These are phyloP conservation scores for Corythoichthys haematopterus DNA, from an alignment of 2,113 vertebrate genomes.

Conservation along the genomic window DNA sequence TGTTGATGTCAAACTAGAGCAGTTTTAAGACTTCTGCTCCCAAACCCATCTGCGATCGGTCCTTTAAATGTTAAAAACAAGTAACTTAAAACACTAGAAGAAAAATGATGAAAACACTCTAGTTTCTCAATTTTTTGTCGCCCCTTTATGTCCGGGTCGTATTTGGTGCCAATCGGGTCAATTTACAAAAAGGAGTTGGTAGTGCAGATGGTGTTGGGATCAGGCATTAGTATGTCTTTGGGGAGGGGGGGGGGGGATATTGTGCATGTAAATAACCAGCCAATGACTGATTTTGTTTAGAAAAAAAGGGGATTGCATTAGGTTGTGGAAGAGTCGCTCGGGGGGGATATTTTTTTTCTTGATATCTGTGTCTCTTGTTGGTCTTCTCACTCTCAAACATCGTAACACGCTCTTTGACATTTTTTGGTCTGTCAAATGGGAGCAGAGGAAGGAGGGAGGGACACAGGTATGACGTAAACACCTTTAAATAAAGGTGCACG, in stretches of 20 bases:
- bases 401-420: neutral
- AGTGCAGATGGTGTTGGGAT: conserved; percentile 61
- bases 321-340: conserved; percentile 4
- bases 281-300: conserved; percentile 65
- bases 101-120: neutral
- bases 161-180: neutral
- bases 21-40: conserved; percentile 58
- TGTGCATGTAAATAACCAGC: conserved; percentile 73
- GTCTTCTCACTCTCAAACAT: conserved; percentile 18
- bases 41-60: conserved; percentile 46
- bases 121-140: neutral
- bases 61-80: neutral
- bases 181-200: neutral
- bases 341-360: conserved; percentile 33
- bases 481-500: conserved; percentile 35
- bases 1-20: conserved; percentile 67
- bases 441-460: conserved; percentile 18
- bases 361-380: conserved; percentile 46
- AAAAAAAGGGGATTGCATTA: conserved; percentile 24
- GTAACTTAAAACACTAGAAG: neutral
- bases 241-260: conserved; percentile 31
- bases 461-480: conserved; percentile 39
- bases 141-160: neutral
- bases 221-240: conserved; percentile 55
- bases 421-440: conserved; percentile 7